Conservation (phyloP, 2,797 vertebrate species). For the Poecilia gillii region DNA sequence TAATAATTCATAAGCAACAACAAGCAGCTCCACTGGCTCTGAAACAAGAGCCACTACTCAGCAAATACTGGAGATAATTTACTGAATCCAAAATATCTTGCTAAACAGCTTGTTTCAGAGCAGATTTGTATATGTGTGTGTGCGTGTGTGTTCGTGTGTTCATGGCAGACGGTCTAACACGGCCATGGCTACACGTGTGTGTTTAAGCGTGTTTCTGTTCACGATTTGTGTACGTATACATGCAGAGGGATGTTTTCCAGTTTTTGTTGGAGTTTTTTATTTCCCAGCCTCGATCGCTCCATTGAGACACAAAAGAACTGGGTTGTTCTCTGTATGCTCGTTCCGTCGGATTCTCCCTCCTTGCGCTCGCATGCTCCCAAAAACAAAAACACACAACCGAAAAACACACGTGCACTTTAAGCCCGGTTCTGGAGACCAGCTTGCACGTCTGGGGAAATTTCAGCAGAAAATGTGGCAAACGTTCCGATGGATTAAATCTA, state of each 20-base stretch:
- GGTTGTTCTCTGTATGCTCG: conserved; percentile 54
- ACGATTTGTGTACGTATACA: conserved; percentile 21
- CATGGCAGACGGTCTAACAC: conserved; percentile 18
- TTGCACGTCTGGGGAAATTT: conserved; percentile 52
- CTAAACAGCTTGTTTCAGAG: conserved; percentile 57
- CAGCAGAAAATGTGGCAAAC: conserved; percentile 57
- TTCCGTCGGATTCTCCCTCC: conserved; percentile 38
- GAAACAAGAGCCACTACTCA: conserved; percentile 77
- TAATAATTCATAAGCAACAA: conserved; percentile 81
- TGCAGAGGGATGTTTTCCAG: conserved; percentile 30
- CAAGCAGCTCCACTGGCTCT: conserved; percentile 72
- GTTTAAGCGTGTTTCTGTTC: conserved; percentile 30
- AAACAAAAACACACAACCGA: conserved; percentile 36
- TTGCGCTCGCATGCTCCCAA: conserved; percentile 35
- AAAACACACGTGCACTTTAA: conserved; percentile 48
- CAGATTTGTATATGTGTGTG: conserved; percentile 20
- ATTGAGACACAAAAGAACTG: conserved; percentile 58
- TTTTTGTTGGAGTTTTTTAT: conserved; percentile 20
- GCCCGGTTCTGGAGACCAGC: conserved; percentile 57
- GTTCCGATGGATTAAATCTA: conserved; percentile 63
- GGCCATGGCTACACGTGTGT: conserved; percentile 35
- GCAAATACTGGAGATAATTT: conserved; percentile 77
- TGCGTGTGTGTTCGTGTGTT: conserved; percentile 16
- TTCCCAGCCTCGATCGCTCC: conserved; percentile 45
- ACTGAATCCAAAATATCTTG: conserved; percentile 68